A percentile compares a stretch with the other conserved stretches of the same genome.
Conservation (phyloP, 1,140 invertebrate species). For the Micrasema minimum region DNA sequence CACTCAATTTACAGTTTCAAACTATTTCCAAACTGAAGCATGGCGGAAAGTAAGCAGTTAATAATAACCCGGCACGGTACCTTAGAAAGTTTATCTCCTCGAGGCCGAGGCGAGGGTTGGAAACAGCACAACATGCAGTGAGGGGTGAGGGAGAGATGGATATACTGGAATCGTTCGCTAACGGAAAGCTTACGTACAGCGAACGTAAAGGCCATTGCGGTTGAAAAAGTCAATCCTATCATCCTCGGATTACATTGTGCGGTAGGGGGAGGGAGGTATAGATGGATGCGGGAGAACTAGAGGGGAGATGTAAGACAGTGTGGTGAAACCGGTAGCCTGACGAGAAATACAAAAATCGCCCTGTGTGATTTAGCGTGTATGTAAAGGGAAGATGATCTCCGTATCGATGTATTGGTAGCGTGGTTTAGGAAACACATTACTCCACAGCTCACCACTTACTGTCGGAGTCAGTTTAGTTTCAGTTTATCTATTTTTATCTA, state of each 20-base stretch:
- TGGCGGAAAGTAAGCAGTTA: constrained; percentile 18
- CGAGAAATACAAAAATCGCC: no score
- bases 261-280: no score
- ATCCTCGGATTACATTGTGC: constrained; percentile 28
- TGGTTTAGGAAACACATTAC: no score
- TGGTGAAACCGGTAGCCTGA: background rate
- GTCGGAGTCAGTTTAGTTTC: no score
- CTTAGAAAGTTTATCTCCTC: background rate
- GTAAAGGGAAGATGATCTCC: no score
- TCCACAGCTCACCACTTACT: no score
- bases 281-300: no score
- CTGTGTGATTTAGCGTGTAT: no score
- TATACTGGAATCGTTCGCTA: constrained; percentile 11
- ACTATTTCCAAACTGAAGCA: no score
- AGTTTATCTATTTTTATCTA: no score
- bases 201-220: constrained; percentile 21
- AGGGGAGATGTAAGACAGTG: constrained; percentile 7
- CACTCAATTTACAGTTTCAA: constrained; percentile 20
- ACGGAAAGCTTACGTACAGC: constrained; percentile 11
- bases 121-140: constrained; percentile 16
- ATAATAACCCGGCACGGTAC: constrained; percentile 25
- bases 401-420: no score
- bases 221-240: constrained; percentile 38
- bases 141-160: constrained; percentile 1
- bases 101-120: no score